Base-by-base conservation (phyloP, 2,888 invertebrate genomes). In the Minunthozetes semirufus region DNA sequence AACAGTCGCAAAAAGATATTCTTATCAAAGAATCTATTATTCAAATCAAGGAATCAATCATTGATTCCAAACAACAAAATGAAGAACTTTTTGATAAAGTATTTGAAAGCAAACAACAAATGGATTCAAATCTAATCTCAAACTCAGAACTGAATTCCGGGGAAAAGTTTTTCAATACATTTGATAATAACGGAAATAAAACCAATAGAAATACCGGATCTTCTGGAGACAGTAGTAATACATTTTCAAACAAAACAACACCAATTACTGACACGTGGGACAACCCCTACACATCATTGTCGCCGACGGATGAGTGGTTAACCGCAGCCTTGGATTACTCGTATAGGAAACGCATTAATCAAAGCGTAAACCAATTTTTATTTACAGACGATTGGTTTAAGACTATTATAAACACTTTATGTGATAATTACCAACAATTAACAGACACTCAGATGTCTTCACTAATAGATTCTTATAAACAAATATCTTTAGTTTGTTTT, bases 321-420 rank as follows among this genome's bases (percentile, higher is more conserved):
- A 66, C 42, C n/a, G 38, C 66, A n/a, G 33, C 42, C 1, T 66
- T 66, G 9, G 38, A 29, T 27, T 66, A 38, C 17, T 22, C 66
- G 1, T 66, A 66, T 42, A 38, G 42, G 19, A 66, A 42, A 1
- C 29, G 42, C 9, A 66, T 42, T 11, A 42, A 66, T 9, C 66
- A 66, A 42, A 42, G 13, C 19, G 15, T 42, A 66, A 66, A 66
- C 19, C 38, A 66, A 66, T 66, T 66, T 2, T 3, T 38, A 19
- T 66, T 66, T 42, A 29, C 19, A 2, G 66, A 66, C 22, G 66
- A 66, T 38, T 66, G 66, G 66, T 66, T 66, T 42, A 66, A 38
- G 42, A 66, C 6, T 42, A 42, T 66, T 29, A 42, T 66, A 15
- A 42, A 66, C 8, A 38, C 2, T 9, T 38, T 66, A 29, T 29